Base-by-base conservation (phyloP, 2,113 vertebrate species). In the Scomber scombrus region DNA sequence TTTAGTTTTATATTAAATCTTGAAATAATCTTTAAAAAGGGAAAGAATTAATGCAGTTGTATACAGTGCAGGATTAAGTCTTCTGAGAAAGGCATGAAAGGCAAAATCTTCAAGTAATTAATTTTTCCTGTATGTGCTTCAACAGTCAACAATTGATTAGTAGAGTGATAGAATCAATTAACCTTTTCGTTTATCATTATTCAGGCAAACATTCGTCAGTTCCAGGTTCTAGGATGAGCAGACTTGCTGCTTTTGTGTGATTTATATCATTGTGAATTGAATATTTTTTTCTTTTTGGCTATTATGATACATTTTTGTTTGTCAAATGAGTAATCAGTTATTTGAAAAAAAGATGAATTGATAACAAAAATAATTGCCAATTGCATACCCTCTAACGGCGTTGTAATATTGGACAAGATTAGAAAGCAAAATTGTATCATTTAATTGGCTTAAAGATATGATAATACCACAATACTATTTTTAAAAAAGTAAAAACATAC, bases 21-120 rank as follows among this genome's bases (percentile, higher is more conserved):
- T 61, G 15, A 61, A 63, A 14, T n/a, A 46, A 0, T 34, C 50
- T 64, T 58, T 63, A 75, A 49, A 26, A 3, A 67, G 8, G 23
- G 71, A 62, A 61, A 66, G 34, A 75, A 71, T 72, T 11, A 45
- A 5, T 52, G 10, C 66, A 21, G 4, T 34, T 55, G 3, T 40
- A 2, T 18, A 26, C 29, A 51, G 26, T 51, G 3, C 34, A 21
- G 15, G 43, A 31, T 58, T 45, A 40, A 1, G 13, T 67, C 1
- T 43, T 18, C 18, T 61, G 40, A 52, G 14, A 21, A 19, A 2
- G 6, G 4, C n/a, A 56, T 43, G 51, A 61, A 72, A 21, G 46
- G 26, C 26, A 57, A 23, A 3, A 55, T 55, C 34, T 21, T 31
- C 19, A 73, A 51, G 46, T 52, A 4, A 29, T 73, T 2, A 18